Evolutionary conservation across 2,797 vertebrate species (phyloP).

Genomic region (Kryptopterus vitreolus): DNA sequence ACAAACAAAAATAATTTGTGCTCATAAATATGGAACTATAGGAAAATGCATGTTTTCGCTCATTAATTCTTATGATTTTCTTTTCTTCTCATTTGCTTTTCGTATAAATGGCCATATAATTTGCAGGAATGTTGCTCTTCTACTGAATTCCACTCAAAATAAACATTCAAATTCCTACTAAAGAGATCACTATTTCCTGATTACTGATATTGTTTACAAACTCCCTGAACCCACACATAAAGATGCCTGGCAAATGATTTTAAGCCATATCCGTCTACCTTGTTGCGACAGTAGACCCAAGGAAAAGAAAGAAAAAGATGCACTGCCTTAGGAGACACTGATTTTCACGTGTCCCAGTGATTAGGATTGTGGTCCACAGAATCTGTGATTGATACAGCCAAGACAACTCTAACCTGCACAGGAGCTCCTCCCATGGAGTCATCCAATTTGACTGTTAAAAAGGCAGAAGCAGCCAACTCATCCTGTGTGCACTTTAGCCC

Average conservation of each 20-base stretch:
- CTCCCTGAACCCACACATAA: neutral
- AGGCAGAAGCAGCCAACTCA: constrained; percentile 71
- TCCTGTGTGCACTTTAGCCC: constrained; percentile 68
- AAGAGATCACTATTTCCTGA: neutral
- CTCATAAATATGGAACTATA: no score
- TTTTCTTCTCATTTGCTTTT: neutral
- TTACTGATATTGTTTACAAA: neutral
- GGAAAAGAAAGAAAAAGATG: neutral
- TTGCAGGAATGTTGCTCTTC: neutral
- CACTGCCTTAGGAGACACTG: neutral
- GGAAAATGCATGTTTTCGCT: neutral
- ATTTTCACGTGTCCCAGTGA: neutral
- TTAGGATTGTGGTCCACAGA: neutral
- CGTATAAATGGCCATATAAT: neutral
- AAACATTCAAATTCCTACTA: neutral
- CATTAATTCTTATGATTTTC: neutral
- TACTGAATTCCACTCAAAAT: neutral
- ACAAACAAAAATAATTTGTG: neutral
- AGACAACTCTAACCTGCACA: constrained; percentile 68
- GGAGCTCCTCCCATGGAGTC: constrained; percentile 69
- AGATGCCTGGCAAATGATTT: neutral
- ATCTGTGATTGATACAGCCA: neutral
- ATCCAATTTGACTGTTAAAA: constrained; percentile 71
- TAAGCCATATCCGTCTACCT: neutral
- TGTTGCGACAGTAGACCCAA: neutral